Evolutionary conservation across 2,113 vertebrate species (phyloP).

Genomic region (Emydocephalus ijimae): DNA sequence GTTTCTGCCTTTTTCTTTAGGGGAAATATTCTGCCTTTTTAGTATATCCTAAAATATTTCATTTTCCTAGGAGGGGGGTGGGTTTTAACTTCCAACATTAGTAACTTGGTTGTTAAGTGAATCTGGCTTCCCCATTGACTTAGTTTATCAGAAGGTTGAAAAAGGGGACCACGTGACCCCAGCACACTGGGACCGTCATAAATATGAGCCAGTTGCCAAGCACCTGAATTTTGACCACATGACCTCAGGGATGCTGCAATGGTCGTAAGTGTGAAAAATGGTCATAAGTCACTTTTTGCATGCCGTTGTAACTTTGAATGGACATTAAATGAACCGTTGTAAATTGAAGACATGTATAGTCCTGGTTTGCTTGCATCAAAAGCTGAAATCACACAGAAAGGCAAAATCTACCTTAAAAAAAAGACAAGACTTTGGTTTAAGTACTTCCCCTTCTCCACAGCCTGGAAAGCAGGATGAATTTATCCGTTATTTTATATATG

Average conservation of each 20-base stretch:
- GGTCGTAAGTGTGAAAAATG: no score
- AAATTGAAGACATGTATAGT: background rate
- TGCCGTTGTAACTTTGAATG: background rate
- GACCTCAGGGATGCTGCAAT: background rate
- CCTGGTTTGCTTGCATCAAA: background rate
- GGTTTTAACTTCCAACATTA: no score
- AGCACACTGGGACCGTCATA: background rate
- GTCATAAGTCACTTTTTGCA: background rate
- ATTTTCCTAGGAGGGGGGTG: no score
- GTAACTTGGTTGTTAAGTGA: background rate
- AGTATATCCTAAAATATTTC: no score
- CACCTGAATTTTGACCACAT: background rate
- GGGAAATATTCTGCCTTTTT: no score
- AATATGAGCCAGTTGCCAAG: background rate
- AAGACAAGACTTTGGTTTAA: background rate
- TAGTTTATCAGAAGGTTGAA: background rate
- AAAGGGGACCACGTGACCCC: background rate
- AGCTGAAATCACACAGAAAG: background rate
- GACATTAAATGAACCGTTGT: background rate
- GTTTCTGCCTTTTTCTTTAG: no score
- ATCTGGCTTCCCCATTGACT: background rate
- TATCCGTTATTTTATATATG: constrained; percentile 39
- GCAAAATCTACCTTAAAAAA: constrained; percentile 21
- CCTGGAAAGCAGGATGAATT: constrained; percentile 14
- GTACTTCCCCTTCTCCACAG: background rate